phyloP scores from a whole-genome alignment of 2,797 vertebrate species.

The Malurus leucopterus region DNA sequence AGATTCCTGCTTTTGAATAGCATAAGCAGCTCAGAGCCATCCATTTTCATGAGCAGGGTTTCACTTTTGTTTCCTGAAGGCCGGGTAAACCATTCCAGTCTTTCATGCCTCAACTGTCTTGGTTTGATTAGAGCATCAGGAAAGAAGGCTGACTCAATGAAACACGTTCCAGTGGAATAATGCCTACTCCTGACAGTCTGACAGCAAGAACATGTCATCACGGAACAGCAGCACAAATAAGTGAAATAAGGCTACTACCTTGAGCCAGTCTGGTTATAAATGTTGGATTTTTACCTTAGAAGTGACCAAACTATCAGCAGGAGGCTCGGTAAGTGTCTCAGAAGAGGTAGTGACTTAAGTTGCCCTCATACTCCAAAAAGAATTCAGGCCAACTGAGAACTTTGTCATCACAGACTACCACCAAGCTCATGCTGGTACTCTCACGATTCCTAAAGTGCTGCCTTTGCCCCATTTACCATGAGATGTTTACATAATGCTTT shows the following conservation, averaged over 20 bases:
- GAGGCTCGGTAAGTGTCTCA: conserved; percentile 75
- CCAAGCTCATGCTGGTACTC: conserved; percentile 1
- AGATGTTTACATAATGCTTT: background rate
- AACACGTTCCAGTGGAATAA: background rate
- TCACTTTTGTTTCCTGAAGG: background rate
- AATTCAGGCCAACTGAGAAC: conserved; percentile 69
- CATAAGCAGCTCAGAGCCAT: background rate
- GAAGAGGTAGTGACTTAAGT: conserved; percentile 93
- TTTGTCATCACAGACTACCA: conserved; percentile 70
- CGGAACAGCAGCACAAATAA: background rate
- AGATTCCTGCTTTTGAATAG: background rate
- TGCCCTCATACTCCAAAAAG: conserved; percentile 67
- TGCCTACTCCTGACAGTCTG: background rate
- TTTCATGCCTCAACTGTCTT: background rate
- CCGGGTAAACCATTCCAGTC: background rate
- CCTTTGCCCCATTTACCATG: fast-evolving
- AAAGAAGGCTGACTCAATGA: background rate
- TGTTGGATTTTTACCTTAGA: background rate
- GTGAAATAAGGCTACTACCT: background rate
- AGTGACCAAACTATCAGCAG: background rate
- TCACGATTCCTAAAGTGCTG: background rate
- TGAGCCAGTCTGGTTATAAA: background rate
- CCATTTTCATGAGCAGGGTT: background rate
- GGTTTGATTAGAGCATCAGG: background rate
- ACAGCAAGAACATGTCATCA: background rate